These are phyloP conservation scores for Botia almorhae DNA, from an alignment of 2,797 vertebrate species.

Conservation along the genomic window DNA sequence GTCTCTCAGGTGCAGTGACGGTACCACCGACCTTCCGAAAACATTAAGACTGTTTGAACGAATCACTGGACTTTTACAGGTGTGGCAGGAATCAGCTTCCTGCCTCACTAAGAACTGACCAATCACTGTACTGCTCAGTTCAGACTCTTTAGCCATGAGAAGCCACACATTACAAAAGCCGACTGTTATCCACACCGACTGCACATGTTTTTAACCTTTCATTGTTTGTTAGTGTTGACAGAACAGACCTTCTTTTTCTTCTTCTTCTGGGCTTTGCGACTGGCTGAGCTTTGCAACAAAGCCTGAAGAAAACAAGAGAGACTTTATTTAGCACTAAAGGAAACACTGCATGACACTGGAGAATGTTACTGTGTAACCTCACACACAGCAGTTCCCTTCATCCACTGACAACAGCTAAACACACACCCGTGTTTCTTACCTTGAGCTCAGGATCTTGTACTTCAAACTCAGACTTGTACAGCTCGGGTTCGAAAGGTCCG, in stretches of 20 bases:
- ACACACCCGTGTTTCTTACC: conserved; percentile 70
- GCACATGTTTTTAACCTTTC: no score
- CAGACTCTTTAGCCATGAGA: no score
- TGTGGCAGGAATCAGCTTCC: no score
- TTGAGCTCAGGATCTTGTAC: conserved; percentile 93
- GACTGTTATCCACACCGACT: no score
- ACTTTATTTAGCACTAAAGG: conserved; percentile 6
- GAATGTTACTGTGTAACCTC: neutral
- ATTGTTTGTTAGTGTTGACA: neutral
- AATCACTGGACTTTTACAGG: neutral
- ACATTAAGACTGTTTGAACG: neutral
- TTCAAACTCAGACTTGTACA: conserved; percentile 92
- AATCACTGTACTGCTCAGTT: no score
- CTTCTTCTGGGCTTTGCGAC: conserved; percentile 97
- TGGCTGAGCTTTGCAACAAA: conserved; percentile 95
- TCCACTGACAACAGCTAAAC: neutral
- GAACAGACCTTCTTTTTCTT: conserved; percentile 98
- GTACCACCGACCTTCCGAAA: neutral
- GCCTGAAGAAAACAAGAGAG: conserved; percentile 72
- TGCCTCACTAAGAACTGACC: no score
- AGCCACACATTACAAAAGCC: no score
- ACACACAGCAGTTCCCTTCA: neutral
- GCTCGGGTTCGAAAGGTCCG: conserved; percentile 87
- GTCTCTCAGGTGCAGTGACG: neutral
- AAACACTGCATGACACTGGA: neutral